These are phyloP conservation scores for Smittia aterrima DNA, from an alignment of 2,888 invertebrate species.

Conservation along the genomic window DNA sequence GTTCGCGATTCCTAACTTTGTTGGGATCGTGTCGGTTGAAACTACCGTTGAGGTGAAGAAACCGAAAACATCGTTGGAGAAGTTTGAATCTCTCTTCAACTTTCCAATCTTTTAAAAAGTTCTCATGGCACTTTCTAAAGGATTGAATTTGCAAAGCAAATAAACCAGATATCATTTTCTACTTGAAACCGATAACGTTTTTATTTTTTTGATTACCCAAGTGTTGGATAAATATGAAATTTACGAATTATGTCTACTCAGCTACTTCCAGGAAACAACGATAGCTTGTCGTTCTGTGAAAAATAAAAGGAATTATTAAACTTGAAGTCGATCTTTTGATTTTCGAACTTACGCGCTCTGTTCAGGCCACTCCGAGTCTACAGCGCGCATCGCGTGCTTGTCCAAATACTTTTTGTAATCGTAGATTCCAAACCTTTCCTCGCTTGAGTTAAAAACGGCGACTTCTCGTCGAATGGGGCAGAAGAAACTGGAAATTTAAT, in stretches of 20 bases:
- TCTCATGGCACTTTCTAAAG: background rate
- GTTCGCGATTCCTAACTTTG: background rate
- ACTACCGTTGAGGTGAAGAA: conserved; percentile 16
- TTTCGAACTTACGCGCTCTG: background rate
- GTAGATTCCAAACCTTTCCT: conserved; percentile 45
- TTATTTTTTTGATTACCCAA: background rate
- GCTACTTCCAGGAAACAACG: conserved; percentile 12
- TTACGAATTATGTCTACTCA: background rate
- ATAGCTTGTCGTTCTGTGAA: conserved; percentile 18
- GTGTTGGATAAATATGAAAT: background rate
- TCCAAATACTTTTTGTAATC: conserved; percentile 35
- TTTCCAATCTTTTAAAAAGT: background rate
- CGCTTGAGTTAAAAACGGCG: conserved; percentile 43
- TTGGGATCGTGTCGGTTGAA: conserved; percentile 11
- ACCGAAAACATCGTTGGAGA: conserved; percentile 31
- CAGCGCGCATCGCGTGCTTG: background rate
- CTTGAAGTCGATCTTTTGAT: background rate
- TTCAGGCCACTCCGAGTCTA: conserved; percentile 20
- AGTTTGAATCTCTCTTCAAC: conserved; percentile 12
- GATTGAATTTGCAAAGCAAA: background rate
- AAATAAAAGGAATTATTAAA: background rate
- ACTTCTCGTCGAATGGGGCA: conserved; percentile 47
- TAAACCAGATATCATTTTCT: background rate
- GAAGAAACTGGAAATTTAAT: conserved; percentile 42
- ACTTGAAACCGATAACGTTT: background rate